Conservation (phyloP, 2,113 vertebrate genomes). For the Promerops cafer region DNA sequence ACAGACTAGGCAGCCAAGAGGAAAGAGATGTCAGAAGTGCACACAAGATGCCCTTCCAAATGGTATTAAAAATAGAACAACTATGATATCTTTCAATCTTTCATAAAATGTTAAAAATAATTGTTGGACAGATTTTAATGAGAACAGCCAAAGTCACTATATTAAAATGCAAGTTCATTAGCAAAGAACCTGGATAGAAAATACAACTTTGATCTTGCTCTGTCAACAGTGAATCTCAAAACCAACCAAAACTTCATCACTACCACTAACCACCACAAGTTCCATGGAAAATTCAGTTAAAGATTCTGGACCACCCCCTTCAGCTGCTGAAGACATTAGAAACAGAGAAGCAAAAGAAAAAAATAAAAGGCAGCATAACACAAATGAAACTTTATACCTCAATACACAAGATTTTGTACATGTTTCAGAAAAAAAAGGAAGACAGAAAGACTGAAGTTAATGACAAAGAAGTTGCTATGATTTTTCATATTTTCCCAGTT, state of each 20-base stretch:
- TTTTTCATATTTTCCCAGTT: background rate
- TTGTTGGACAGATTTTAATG: background rate
- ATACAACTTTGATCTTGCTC: background rate
- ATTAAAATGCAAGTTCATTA: background rate
- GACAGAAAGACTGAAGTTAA: background rate
- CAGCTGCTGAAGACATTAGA: background rate
- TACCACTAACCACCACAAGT: background rate
- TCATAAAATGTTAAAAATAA: background rate
- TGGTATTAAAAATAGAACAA: background rate
- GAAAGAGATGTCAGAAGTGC: background rate
- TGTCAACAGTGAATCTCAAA: background rate
- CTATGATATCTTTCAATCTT: background rate
- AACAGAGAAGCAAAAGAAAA: background rate
- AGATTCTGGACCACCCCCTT: background rate
- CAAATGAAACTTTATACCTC: background rate
- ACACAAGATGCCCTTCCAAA: background rate
- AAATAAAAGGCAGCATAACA: background rate
- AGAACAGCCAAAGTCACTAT: background rate
- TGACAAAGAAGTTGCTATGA: background rate
- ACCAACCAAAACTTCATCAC: background rate
- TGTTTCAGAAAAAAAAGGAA: background rate
- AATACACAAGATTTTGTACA: background rate
- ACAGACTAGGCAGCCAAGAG: conserved; percentile 40
- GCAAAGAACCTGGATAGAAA: background rate
- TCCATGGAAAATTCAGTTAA: background rate